These are phyloP conservation scores for Chironomus riparius DNA, from an alignment of 2,888 invertebrate species.

Conservation along the genomic window DNA sequence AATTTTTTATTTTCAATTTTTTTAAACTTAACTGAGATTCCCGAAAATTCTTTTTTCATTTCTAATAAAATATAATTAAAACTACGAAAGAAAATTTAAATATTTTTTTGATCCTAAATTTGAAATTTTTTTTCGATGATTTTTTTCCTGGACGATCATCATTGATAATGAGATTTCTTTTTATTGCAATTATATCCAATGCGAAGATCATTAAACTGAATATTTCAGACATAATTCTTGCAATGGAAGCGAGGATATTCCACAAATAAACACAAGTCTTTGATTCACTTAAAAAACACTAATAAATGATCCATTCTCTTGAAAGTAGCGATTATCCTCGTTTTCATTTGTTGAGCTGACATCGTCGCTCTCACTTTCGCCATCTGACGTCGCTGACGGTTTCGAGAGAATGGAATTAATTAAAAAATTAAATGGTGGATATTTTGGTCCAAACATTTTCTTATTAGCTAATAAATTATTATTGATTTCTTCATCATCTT, in stretches of 20 bases:
- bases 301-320: conserved; percentile 24
- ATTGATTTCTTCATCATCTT: conserved; percentile 19
- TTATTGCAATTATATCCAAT: too few relatives aligned
- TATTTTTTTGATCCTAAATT: neutral
- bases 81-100: neutral
- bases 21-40: conserved; percentile 20
- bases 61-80: neutral
- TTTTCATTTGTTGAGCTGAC: conserved; percentile 24
- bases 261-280: neutral
- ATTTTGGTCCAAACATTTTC: conserved; percentile 26
- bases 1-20: too few relatives aligned
- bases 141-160: neutral
- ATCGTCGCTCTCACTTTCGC: conserved; percentile 26
- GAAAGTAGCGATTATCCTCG: conserved; percentile 26
- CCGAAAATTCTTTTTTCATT: neutral
- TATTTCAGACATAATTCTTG: too few relatives aligned
- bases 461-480: conserved; percentile 13
- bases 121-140: neutral
- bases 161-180: neutral
- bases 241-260: neutral
- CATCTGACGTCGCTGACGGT: conserved; percentile 26
- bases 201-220: too few relatives aligned
- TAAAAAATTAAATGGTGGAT: conserved; percentile 27
- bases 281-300: conserved; percentile 17
- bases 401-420: conserved; percentile 28